These are phyloP conservation scores for Lepidurus couesii DNA, from an alignment of 1,140 invertebrate genomes.

Conservation along the genomic window DNA sequence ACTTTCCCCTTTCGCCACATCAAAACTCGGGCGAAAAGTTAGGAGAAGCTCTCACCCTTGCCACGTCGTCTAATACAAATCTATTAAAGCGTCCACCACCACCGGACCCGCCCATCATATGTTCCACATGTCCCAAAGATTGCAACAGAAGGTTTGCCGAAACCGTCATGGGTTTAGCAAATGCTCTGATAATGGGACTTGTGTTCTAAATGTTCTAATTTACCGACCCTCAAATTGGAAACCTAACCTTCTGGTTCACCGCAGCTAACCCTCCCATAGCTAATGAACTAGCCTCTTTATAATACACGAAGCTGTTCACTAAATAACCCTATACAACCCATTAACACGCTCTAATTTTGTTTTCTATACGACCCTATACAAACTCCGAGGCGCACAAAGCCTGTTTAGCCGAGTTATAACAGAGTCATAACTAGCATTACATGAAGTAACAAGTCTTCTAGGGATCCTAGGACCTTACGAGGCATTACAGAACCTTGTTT, in stretches of 20 bases:
- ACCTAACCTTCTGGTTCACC: conserved; percentile 7
- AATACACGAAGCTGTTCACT: neutral
- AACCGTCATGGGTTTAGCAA: neutral
- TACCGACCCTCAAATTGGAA: neutral
- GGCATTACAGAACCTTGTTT: neutral
- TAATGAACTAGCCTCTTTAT: neutral
- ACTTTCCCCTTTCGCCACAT: neutral
- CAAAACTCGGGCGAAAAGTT: neutral
- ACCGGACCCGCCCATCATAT: neutral
- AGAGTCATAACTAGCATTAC: neutral
- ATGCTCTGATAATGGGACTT: neutral
- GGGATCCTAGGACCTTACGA: neutral
- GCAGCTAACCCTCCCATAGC: neutral
- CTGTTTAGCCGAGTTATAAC: neutral
- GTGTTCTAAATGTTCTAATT: neutral
- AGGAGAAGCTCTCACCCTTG: neutral
- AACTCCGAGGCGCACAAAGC: neutral
- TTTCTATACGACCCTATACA: neutral
- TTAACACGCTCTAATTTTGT: neutral
- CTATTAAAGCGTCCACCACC: neutral
- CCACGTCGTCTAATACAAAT: neutral
- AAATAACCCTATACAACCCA: neutral
- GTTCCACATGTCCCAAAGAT: neutral
- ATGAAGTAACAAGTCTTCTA: neutral
- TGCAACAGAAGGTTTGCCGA: neutral